Conservation (phyloP, 2,113 vertebrate species). For the Catharus bicknelli region DNA sequence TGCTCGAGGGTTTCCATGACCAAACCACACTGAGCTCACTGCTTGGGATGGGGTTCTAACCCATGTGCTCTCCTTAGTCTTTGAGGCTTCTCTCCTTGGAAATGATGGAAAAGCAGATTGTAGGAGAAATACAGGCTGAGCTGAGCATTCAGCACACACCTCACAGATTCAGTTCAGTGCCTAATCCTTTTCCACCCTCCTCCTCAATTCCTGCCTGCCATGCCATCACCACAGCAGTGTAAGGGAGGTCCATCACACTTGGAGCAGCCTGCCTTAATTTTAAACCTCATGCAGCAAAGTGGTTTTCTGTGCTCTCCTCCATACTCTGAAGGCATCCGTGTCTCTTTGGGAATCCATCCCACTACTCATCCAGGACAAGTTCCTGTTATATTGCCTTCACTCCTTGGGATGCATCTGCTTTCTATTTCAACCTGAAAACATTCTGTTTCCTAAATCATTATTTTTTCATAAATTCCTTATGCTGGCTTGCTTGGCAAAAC, state of each 20-base stretch:
- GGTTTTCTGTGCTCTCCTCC: accelerated
- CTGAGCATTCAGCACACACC: neutral
- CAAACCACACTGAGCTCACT: neutral
- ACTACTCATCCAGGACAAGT: neutral
- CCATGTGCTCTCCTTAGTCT: neutral
- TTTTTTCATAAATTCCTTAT: conserved; percentile 39
- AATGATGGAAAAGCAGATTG: neutral
- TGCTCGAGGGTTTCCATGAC: neutral
- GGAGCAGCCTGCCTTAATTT: neutral
- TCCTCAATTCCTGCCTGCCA: neutral
- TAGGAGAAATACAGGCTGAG: neutral
- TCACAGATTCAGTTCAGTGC: neutral
- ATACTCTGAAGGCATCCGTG: neutral
- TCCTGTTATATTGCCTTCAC: neutral
- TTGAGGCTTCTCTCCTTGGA: neutral
- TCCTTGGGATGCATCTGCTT: conserved; percentile 58
- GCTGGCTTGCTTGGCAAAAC: conserved; percentile 41
- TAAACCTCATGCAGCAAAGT: neutral
- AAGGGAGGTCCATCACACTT: neutral
- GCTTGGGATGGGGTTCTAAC: neutral
- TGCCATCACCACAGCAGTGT: neutral
- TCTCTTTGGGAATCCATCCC: neutral
- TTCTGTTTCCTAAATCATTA: conserved; percentile 26
- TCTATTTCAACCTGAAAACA: conserved; percentile 35
- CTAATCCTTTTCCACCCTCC: neutral